These are phyloP conservation scores for Ascidia mentula DNA, from an alignment of 23 tunicate species.

Conservation along the genomic window DNA sequence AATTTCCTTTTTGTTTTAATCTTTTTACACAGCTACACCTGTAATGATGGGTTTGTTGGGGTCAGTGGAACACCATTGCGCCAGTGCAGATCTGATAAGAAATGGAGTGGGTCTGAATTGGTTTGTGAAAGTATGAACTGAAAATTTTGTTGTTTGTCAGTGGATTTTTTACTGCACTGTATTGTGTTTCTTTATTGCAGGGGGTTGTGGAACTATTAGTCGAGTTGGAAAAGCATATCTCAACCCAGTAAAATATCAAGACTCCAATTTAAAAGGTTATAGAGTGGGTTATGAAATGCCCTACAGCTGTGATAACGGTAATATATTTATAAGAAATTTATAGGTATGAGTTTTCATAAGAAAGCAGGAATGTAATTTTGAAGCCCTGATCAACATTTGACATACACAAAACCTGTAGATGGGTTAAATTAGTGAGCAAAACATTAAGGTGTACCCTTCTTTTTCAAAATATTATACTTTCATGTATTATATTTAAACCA, in stretches of 20 bases:
- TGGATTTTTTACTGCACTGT: too few species aligned
- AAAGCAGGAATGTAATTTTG: too few species aligned
- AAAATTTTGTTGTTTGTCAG: too few species aligned
- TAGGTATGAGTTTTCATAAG: too few species aligned
- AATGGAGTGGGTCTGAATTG: neutral
- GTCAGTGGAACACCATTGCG: neutral
- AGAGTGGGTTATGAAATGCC: neutral
- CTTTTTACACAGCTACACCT: neutral
- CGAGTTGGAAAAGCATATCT: neutral
- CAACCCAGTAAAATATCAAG: neutral
- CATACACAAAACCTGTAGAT: too few species aligned
- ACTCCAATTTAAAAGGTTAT: neutral
- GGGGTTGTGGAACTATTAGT: neutral
- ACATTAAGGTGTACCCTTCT: too few species aligned
- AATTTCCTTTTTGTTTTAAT: too few species aligned
- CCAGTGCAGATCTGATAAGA: neutral
- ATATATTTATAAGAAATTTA: too few species aligned
- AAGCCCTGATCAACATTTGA: too few species aligned
- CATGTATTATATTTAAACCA: too few species aligned
- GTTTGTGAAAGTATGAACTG: conserved; percentile 6
- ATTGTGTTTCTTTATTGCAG: neutral
- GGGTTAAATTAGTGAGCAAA: too few species aligned
- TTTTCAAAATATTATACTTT: too few species aligned
- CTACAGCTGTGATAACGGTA: neutral
- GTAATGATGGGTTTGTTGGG: neutral